Evolutionary conservation across 2,797 vertebrate species (phyloP).

Genomic region (Sebastes miniatus): DNA sequence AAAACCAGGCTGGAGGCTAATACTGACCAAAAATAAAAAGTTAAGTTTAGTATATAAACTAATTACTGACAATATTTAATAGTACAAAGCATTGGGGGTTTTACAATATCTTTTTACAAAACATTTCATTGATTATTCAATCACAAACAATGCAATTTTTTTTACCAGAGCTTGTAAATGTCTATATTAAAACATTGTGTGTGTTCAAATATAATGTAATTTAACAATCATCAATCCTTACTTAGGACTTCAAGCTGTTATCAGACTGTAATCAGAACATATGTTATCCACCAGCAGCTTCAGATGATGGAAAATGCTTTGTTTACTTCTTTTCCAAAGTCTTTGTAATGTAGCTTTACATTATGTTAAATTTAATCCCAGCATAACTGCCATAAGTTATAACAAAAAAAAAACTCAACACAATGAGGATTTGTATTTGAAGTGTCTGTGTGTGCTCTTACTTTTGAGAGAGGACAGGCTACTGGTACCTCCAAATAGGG

Average conservation of each 20-base stretch:
- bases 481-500: slow-evolving; percentile 95
- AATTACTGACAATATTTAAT: not conserved
- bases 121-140: not conserved
- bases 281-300: not conserved
- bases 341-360: not conserved
- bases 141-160: not conserved
- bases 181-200: not conserved
- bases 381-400: not conserved
- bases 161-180: not conserved
- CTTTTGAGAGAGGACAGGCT: slow-evolving; percentile 97
- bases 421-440: not conserved
- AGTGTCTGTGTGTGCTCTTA: slow-evolving; percentile 69
- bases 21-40: slow-evolving; percentile 76
- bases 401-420: not conserved
- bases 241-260: not conserved
- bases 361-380: not conserved
- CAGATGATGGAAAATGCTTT: not conserved
- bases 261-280: not conserved
- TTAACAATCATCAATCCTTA: not conserved
- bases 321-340: not conserved
- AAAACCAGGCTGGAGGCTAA: slow-evolving; percentile 96
- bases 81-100: not conserved
- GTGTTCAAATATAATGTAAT: not conserved
- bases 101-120: not conserved
- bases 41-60: not conserved